These are phyloP conservation scores for Orchesella flavescens DNA, from an alignment of 2,888 invertebrate species.

Conservation along the genomic window DNA sequence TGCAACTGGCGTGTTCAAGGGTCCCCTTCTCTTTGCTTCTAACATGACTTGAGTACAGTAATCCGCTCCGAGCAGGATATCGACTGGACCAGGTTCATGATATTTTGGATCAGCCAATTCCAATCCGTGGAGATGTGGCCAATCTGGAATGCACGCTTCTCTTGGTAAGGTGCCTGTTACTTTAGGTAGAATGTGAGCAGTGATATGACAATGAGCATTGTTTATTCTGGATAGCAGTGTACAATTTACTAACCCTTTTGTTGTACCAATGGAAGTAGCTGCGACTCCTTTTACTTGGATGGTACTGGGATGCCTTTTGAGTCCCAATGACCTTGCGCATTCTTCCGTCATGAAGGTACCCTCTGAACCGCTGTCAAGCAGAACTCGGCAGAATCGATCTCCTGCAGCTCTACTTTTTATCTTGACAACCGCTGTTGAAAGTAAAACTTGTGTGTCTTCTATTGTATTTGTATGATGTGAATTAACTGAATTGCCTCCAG, in stretches of 20 bases:
- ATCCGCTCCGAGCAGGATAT: slow-evolving; percentile 12
- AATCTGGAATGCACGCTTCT: not conserved
- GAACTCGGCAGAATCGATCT: not conserved
- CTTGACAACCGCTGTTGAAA: not conserved
- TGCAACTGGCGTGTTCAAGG: not conserved
- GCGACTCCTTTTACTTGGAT: not conserved
- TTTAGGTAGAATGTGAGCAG: not conserved
- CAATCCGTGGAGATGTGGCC: not conserved
- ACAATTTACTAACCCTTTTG: not conserved
- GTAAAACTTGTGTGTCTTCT: slow-evolving; percentile 11
- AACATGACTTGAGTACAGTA: not conserved
- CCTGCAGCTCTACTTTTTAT: not conserved
- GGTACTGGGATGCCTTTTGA: not conserved
- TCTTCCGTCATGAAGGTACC: slow-evolving; percentile 29
- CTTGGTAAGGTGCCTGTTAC: not conserved
- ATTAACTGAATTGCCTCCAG: not conserved
- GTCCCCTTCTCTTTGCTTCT: not conserved
- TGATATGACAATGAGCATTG: not conserved
- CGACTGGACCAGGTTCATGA: not conserved
- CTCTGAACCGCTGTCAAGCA: slow-evolving; percentile 23
- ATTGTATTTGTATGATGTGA: not conserved
- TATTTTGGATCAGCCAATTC: slow-evolving; percentile 9
- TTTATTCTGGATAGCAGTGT: not conserved
- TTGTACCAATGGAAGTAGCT: not conserved
- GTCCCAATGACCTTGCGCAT: not conserved